phyloP scores from a whole-genome alignment of 2,797 vertebrate species.

The Myotis myotis region DNA sequence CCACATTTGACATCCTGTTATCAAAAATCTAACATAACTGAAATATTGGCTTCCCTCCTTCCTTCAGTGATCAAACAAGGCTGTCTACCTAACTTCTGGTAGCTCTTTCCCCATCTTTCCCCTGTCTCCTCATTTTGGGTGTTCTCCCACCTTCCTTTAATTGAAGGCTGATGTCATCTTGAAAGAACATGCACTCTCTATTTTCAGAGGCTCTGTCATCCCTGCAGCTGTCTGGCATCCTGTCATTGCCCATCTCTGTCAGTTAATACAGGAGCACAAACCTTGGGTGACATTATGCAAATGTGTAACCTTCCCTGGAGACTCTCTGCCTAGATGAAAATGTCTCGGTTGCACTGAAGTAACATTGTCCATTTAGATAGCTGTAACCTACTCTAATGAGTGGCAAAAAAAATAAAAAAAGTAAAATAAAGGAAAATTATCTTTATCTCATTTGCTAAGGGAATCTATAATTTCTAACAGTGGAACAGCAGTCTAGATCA shows the following conservation, averaged over 20 bases:
- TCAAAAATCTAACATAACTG: neutral
- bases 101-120: neutral
- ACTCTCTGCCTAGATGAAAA: slow-evolving; percentile 56
- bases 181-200: slow-evolving; percentile 30
- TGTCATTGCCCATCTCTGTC: slow-evolving; percentile 61
- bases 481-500: neutral
- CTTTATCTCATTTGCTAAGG: slow-evolving; percentile 47
- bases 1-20: neutral
- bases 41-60: neutral
- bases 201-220: slow-evolving; percentile 70
- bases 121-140: neutral
- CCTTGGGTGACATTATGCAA: slow-evolving; percentile 68
- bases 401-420: slow-evolving; percentile 38
- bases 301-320: slow-evolving; percentile 67
- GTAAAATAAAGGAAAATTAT: slow-evolving; percentile 27
- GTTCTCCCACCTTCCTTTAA: slow-evolving; percentile 42
- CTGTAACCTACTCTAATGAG: slow-evolving; percentile 20
- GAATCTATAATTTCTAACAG: slow-evolving; percentile 34
- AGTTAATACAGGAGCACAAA: slow-evolving; percentile 63
- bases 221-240: slow-evolving; percentile 57
- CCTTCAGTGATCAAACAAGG: neutral
- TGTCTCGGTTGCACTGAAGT: slow-evolving; percentile 43
- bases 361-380: slow-evolving; percentile 46
- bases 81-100: neutral
- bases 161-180: slow-evolving; percentile 66